Evolutionary conservation across 2,888 invertebrate species (phyloP), one percentile per base, ranked within the genome.

Genomic region (Iphiclides podalirius): DNA sequence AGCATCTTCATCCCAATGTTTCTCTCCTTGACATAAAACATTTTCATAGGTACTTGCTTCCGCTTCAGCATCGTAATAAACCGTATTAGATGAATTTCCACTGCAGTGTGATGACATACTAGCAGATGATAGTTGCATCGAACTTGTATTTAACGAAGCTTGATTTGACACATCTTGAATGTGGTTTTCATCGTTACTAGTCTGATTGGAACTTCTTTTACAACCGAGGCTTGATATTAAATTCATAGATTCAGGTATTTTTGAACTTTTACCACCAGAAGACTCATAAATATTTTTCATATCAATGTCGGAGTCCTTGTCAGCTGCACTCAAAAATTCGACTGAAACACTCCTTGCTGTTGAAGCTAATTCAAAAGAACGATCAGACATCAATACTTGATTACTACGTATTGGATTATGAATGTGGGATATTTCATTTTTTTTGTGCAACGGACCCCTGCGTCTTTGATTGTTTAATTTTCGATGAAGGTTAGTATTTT

Each of bases 1-100:
- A 4, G 91, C 84, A 77, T 96, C 95, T 77, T 96, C 95, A 67
- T 95, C 95, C 95, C 95, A 95, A 31, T 94, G 90, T 71, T 93
- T 92, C 64, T 94, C 94, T 40, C 93, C 93, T 65, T 91, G 91
- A 51, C 82, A 85, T 31, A 79, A 69, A 12, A 88, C 61, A 63
- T 88, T 88, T 72, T 88, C 88, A 60, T 88, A 88, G 7, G 84
- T 75, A 63, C 76, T 68, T 16, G 76, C 64, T 52, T 87, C 87
- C 17, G 86, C 79, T 67, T 86, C 86, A 12, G 87, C 87, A 44
- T 88, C 87, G 52, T 88, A 86, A 62, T 86, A 86, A 26, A 87
- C 87, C 8, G 87, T 88, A 55, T 81, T 88, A 37, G 87, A 88
- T 17, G 87, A 88, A 60, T 85, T 87, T 23, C 76, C 87, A 54